phyloP scores from a whole-genome alignment of 1,140 invertebrate genomes.

The Drosophila pruinosa region DNA sequence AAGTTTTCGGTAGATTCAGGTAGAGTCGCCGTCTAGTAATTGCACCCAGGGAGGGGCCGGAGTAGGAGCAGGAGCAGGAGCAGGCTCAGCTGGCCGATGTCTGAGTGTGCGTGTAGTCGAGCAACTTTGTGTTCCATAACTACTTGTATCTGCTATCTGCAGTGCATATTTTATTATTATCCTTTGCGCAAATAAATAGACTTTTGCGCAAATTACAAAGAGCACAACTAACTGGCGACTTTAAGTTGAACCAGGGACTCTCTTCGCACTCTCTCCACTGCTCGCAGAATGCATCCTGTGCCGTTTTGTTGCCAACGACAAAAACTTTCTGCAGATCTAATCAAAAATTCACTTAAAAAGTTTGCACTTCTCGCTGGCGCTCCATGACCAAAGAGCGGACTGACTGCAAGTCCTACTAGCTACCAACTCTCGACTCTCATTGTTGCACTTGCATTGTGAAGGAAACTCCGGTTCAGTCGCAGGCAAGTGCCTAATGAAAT shows the following conservation, averaged over 20 bases:
- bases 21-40: conserved; percentile 46
- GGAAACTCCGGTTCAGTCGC: background rate
- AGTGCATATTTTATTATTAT: conserved; percentile 79
- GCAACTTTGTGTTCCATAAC: conserved; percentile 53
- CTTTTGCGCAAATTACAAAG: conserved; percentile 78
- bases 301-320: conserved; percentile 60
- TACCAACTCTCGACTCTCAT: conserved; percentile 29
- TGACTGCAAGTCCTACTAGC: conserved; percentile 58
- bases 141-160: conserved; percentile 54
- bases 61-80: too few relatives aligned
- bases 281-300: conserved; percentile 22
- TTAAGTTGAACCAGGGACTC: conserved; percentile 52
- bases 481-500: conserved; percentile 24
- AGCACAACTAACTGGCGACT: conserved; percentile 68
- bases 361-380: conserved; percentile 62
- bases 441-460: conserved; percentile 57
- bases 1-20: conserved; percentile 52
- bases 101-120: background rate
- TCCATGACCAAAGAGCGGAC: conserved; percentile 30
- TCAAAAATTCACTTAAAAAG: conserved; percentile 81
- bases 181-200: conserved; percentile 74
- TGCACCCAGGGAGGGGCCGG: background rate
- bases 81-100: conserved; percentile 17
- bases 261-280: background rate
- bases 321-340: conserved; percentile 79